Evolutionary conservation across 2,797 vertebrate species (phyloP), one percentile per base, ranked within the genome.

Genomic region (Pogoniulus pusillus): DNA sequence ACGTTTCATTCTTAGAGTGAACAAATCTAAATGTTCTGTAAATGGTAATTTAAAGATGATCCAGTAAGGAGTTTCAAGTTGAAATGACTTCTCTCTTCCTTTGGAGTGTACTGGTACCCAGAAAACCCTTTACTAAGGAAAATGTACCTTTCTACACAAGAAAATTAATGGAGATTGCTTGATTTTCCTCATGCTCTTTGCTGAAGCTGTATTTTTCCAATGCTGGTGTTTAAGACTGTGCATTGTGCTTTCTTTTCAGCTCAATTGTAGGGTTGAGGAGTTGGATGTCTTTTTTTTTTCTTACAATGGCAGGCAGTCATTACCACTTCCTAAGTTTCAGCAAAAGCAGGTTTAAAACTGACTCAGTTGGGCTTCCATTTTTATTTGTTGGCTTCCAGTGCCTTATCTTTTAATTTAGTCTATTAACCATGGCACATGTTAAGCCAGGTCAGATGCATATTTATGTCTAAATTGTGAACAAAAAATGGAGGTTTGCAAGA

Each of bases 391-490:
- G 35, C 41, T 90, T 92, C 35, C 63, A 59, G 0, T 66, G 34
- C 39, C 3, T 6, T 45, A 14, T 65, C 76, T 87, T 16, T 77
- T 83, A 51, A 71, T 58, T 49, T 55, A n/a, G 29, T 77, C 89
- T 11, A 5, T 90, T 65, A 85, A 70, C 34, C 3, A 7, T 0
- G 0, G 55, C 39, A 53, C 1, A 0, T 7, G 3, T 74, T 54
- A 39, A 72, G 37, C 8, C 24, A 78, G 51, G 72, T 16, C 26
- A 55, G 51, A 34, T 86, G 59, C 24, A 2, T 64, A 90, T 77
- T 89, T 62, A 27, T 30, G 43, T 85, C 51, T 19, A 73, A 53
- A 39, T 20, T 24, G 35, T 84, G 47, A 72, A 12, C 66, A 37
- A 57, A 76, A 74, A 62, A 59, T 22, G 10, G 60, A 66, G 16